Conservation (phyloP, 2,888 invertebrate species). For the Loripinus fragilis region DNA sequence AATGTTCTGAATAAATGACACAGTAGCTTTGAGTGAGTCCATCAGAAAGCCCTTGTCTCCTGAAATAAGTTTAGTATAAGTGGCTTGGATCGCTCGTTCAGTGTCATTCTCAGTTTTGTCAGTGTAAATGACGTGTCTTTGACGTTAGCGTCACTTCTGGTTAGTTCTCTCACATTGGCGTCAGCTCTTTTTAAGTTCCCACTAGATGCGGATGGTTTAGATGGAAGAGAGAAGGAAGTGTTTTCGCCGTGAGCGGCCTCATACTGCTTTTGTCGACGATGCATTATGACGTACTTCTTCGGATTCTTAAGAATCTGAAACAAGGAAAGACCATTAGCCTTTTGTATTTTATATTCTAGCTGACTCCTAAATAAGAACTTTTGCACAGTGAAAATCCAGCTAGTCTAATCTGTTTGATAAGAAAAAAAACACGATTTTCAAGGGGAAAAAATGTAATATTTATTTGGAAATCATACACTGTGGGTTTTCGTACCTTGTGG, state of each 20-base stretch:
- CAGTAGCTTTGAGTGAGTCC: not conserved
- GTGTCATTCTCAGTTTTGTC: not conserved
- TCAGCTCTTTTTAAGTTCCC: not conserved
- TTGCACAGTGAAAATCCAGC: too few species aligned
- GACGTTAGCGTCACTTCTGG: not conserved
- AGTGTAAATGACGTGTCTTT: not conserved
- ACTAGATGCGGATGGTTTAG: not conserved
- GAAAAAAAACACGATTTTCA: too few species aligned
- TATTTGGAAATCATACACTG: too few species aligned
- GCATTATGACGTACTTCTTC: not conserved
- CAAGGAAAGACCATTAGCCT: too few species aligned
- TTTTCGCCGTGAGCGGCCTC: not conserved
- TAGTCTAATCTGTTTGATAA: too few species aligned
- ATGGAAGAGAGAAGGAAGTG: not conserved
- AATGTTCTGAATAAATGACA: not conserved
- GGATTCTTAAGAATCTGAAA: constrained; percentile 3
- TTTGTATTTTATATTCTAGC: too few species aligned
- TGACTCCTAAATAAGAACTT: too few species aligned
- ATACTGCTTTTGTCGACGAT: constrained; percentile 8
- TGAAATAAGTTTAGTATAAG: not conserved
- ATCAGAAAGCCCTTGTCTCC: not conserved
- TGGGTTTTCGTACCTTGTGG: too few species aligned
- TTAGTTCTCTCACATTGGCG: not conserved
- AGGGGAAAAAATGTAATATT: too few species aligned
- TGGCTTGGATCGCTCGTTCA: not conserved